phyloP scores from a whole-genome alignment of 2,113 vertebrate genomes.

The Mionectes macconnelli region DNA sequence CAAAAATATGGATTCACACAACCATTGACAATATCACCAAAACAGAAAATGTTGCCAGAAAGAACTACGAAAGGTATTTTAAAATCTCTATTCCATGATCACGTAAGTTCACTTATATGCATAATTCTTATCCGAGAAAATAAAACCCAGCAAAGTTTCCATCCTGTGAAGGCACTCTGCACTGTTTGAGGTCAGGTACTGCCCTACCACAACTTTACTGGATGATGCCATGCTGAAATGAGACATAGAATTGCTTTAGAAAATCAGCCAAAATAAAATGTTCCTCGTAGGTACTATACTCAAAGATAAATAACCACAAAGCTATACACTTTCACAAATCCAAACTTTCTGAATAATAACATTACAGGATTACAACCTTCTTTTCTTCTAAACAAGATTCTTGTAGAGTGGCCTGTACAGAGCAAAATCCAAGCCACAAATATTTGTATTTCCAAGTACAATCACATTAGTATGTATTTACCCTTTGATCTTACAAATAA shows the following conservation, averaged over 20 bases:
- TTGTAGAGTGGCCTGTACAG: neutral
- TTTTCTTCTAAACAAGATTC: neutral
- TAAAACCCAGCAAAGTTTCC: neutral
- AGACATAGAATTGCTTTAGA: neutral
- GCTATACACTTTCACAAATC: neutral
- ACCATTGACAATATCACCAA: neutral
- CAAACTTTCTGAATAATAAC: neutral
- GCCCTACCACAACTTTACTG: neutral
- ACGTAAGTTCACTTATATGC: neutral
- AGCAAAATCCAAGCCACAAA: neutral
- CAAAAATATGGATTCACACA: neutral
- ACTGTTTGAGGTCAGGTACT: neutral
- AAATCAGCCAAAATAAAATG: neutral
- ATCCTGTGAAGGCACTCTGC: neutral
- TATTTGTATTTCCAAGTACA: neutral
- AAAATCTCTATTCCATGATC: neutral
- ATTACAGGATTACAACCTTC: neutral
- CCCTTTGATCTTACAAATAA: neutral
- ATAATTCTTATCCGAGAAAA: neutral
- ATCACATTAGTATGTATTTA: neutral
- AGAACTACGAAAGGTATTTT: accelerated
- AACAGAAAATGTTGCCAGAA: neutral
- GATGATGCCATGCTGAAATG: neutral
- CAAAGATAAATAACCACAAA: neutral
- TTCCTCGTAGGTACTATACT: neutral